A percentile compares a stretch with the other conserved stretches of the same genome.
These are phyloP conservation scores for Siderastrea radians DNA, from an alignment of 92 coral and sea anemone genomes.

Conservation along the genomic window DNA sequence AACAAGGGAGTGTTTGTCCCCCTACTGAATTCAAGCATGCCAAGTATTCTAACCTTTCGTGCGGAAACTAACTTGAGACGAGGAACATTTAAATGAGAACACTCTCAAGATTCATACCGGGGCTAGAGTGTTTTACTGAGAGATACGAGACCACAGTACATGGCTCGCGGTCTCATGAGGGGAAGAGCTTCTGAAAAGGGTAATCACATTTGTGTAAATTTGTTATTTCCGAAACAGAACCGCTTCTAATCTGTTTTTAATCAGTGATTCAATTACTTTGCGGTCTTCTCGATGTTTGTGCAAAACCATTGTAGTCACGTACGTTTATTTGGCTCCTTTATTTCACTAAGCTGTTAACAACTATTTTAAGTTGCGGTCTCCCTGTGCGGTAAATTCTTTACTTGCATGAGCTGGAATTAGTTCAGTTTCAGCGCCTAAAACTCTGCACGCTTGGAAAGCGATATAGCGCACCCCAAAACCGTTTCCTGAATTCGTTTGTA, in stretches of 20 bases:
- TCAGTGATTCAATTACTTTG: conserved; percentile 22
- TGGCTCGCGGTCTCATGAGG: neutral
- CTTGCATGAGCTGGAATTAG: conserved; percentile 43
- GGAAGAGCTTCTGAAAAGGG: neutral
- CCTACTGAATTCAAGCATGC: neutral
- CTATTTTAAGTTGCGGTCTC: conserved; percentile 20
- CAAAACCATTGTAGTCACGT: conserved; percentile 21
- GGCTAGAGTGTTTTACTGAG: no score
- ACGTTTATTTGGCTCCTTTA: neutral
- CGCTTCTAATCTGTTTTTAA: conserved; percentile 21
- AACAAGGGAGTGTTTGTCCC: no score
- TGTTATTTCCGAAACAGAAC: conserved; percentile 38
- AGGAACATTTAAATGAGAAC: no score
- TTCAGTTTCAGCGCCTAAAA: neutral
- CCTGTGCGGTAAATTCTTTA: conserved; percentile 17
- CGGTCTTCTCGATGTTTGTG: neutral
- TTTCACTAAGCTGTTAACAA: conserved; percentile 19
- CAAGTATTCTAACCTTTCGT: no score
- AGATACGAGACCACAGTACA: neutral
- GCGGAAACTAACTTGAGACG: neutral
- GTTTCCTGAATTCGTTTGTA: conserved; percentile 40
- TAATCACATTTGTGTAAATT: conserved; percentile 35
- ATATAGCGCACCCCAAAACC: conserved; percentile 20
- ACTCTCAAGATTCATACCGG: no score
- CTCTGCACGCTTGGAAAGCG: conserved; percentile 21